Conservation (phyloP, 2,888 invertebrate genomes). For the Gymnosoma rotundatum region DNA sequence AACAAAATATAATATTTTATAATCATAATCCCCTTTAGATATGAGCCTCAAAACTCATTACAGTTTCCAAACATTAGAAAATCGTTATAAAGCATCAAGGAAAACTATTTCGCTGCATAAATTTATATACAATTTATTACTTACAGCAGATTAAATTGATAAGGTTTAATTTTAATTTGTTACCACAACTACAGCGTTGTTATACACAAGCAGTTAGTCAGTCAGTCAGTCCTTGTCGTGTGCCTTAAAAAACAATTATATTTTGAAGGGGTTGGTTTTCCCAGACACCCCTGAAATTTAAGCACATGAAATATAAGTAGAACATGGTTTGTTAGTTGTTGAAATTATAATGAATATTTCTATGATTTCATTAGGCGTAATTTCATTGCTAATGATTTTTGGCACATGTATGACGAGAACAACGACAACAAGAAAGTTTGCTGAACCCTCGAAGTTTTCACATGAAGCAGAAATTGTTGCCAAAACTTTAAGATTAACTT, state of each 20-base stretch:
- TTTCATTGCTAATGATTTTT: conserved; percentile 81
- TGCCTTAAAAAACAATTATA: neutral
- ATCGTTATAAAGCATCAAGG: conserved; percentile 33
- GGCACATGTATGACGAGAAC: conserved; percentile 76
- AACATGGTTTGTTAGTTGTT: conserved; percentile 38
- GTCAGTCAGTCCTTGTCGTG: conserved; percentile 7
- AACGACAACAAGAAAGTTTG: conserved; percentile 7
- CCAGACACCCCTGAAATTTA: conserved; percentile 32
- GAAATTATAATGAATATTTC: conserved; percentile 68
- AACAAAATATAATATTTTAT: conserved; percentile 25
- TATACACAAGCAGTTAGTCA: neutral
- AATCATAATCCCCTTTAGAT: conserved; percentile 44
- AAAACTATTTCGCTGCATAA: conserved; percentile 8
- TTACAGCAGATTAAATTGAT: conserved; percentile 76
- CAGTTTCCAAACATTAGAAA: conserved; percentile 53
- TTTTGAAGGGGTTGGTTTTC: conserved; percentile 29
- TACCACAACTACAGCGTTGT: conserved; percentile 52
- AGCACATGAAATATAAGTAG: neutral
- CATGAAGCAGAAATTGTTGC: conserved; percentile 38
- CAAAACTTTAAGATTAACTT: conserved; percentile 24
- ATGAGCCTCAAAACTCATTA: conserved; percentile 60
- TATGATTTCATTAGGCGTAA: conserved; percentile 79
- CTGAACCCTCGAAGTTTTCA: conserved; percentile 44
- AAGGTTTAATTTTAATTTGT: conserved; percentile 74
- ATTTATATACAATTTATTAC: conserved; percentile 36